Conservation (phyloP, 2,888 invertebrate species). For the Plagodis pulveraria region DNA sequence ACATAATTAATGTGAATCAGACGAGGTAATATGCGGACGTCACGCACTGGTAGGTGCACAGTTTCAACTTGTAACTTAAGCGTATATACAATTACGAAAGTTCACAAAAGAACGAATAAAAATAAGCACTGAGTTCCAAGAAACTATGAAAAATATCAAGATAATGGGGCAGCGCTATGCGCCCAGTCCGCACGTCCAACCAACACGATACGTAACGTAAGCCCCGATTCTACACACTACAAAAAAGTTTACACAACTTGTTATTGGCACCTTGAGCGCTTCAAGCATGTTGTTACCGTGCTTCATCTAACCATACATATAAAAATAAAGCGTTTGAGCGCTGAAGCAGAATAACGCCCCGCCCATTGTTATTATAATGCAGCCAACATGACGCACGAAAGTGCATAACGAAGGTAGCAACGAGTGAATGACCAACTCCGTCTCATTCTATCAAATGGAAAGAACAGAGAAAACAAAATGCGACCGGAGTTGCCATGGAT, state of each 20-base stretch:
- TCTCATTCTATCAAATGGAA: not conserved
- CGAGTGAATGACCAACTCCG: slow-evolving; percentile 25
- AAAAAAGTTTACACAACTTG: slow-evolving; percentile 80
- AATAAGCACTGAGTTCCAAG: slow-evolving; percentile 40
- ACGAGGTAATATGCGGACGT: slow-evolving; percentile 61
- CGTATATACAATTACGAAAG: slow-evolving; percentile 2
- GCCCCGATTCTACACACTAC: slow-evolving; percentile 48
- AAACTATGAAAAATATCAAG: slow-evolving; percentile 49
- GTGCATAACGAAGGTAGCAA: slow-evolving; percentile 66
- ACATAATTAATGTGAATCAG: slow-evolving; percentile 81
- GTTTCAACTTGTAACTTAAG: slow-evolving; percentile 39
- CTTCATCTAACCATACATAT: slow-evolving; percentile 10
- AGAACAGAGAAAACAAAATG: not conserved
- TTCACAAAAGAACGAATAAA: slow-evolving; percentile 25
- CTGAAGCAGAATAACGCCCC: slow-evolving; percentile 48
- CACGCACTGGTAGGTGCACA: slow-evolving; percentile 54
- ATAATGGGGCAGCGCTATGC: slow-evolving; percentile 57
- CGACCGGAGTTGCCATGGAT: too few species aligned
- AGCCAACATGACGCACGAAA: slow-evolving; percentile 77
- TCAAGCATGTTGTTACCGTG: slow-evolving; percentile 36
- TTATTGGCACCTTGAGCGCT: slow-evolving; percentile 55
- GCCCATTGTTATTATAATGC: slow-evolving; percentile 82
- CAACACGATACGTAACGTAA: slow-evolving; percentile 63
- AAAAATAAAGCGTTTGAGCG: slow-evolving; percentile 54
- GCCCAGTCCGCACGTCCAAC: slow-evolving; percentile 59